Evolutionary conservation across 2,888 invertebrate species (phyloP), one percentile per base, ranked within the genome.

Genomic region (Eurytoma adleriae): DNA sequence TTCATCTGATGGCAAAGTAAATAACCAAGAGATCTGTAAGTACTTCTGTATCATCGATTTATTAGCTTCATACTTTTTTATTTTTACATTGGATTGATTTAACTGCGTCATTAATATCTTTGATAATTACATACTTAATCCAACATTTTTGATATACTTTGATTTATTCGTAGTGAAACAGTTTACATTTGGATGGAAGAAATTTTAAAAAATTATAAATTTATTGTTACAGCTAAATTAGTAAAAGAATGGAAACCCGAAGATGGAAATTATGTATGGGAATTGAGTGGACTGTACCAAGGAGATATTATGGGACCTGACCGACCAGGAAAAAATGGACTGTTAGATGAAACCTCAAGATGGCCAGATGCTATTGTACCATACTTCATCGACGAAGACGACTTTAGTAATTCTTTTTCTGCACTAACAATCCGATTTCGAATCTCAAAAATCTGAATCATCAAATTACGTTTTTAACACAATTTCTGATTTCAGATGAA

Each of bases 281-380:
- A 93, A 84, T 88, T 92, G 68, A 92, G 92, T 84, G 93, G 93
- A 2, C 89, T 92, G 56, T 92, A 92, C 85, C 93, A 94, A 87
- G 94, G 94, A 66, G 94, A 94, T 85, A 94, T 94, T 72, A 92
- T 93, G 92, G 83, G 91, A 24, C 88, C 91, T 83, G 88, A 90
- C 1, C 88, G 90, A 66, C 83, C 87, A 20, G 70, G 87, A 30
- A 90, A 88, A 78, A 92, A 92, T 83, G 93, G 92, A 3, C 85
- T 93, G 66, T 84, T 92, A 18, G 91, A 92, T 78, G 90, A 90
- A 48, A 88, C 90, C 2, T 87, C 89, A 54, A 91, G 92, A 83
- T 93, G 93, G 93, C 91, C 91, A 0, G 90, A 91, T 68, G 93
- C 92, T n/a, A 89, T 91, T 0, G 91, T 93, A 12, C 93, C 93